Base-by-base conservation (phyloP, 2,888 invertebrate genomes). In the Platycnemis pennipes region DNA sequence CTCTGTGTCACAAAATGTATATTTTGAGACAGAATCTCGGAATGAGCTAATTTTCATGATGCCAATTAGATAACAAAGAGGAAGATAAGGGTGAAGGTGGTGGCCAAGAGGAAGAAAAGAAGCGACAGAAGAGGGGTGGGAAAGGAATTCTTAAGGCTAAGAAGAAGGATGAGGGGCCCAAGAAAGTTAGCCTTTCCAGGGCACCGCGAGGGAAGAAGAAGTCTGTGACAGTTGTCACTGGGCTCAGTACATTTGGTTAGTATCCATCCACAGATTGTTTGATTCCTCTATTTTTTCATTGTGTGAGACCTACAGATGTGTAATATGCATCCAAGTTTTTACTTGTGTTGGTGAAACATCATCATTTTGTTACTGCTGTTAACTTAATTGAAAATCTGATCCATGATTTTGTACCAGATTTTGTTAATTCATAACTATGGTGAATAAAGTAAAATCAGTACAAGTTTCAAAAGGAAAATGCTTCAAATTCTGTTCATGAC, bases 191-290 rank as follows among this genome's bases (percentile, higher is more conserved):
- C 96, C 97, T 99, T 4, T 99, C 98, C 0, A 97, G 99, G 96
- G 98, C 99, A 95, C 99, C 99, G 42, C 97, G 99, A 95, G 99
- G 99, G 95, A 99, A 99, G 96, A 99, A 99, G 98, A 99, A 99
- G 97, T 99, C 98, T 86, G 99, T 99, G 1, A 99, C 99, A 4
- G 99, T 99, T 26, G 99, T 99, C 0, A 99, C 99, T 87, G 99
- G 99, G 69, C 97, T 99, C 88, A 99, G 98, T 96, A 98, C 99
- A 95, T 99, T 99, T 97, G 99, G 99, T 99, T 97, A 96, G 95
- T 95, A 22, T 85, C 45, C 26, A 11, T 77, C 26, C 4, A 37
- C n/a, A n/a, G 1, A 63, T 5, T 26, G 63, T 19, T 63, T 0
- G 22, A 22, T 63, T 26, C 22, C 5, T 3, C 26, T 63, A 63